Conservation (phyloP, 2,797 vertebrate species). For the Acomys russatus region DNA sequence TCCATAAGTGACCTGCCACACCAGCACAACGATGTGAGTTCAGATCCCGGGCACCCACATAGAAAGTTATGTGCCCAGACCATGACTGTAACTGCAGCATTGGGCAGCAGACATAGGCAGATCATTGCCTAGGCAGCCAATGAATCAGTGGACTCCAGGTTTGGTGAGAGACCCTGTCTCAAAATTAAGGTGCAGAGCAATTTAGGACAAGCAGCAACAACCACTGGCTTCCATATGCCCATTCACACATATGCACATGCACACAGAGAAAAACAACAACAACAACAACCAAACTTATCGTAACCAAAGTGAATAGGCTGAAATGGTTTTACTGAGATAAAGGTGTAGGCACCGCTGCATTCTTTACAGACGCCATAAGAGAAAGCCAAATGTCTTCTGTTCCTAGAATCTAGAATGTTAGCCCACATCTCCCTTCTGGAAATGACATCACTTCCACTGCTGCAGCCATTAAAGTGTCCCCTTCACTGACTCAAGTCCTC, state of each 20-base stretch:
- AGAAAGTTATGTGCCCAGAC: not conserved
- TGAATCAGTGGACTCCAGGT: not conserved
- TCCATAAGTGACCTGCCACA: not conserved
- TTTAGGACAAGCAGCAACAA: not conserved
- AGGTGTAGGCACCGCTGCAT: not conserved
- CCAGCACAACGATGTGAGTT: not conserved
- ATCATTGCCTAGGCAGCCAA: not conserved
- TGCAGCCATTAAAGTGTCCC: not conserved
- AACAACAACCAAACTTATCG: not conserved
- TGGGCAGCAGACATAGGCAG: not conserved
- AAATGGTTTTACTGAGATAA: conserved; percentile 1
- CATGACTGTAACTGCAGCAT: too few relatives aligned
- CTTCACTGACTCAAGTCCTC: not conserved
- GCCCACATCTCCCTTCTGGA: not conserved
- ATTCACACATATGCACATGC: not conserved
- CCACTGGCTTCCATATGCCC: not conserved
- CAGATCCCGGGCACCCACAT: not conserved
- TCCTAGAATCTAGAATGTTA: not conserved
- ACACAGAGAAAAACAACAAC: not conserved
- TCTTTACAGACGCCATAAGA: not conserved
- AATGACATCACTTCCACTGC: not conserved
- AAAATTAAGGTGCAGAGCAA: not conserved
- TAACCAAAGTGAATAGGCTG: not conserved
- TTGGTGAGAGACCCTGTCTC: not conserved
- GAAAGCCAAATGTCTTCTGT: not conserved